Evolutionary conservation across 2,113 vertebrate species (phyloP).

Genomic region (Lanius ludovicianus): DNA sequence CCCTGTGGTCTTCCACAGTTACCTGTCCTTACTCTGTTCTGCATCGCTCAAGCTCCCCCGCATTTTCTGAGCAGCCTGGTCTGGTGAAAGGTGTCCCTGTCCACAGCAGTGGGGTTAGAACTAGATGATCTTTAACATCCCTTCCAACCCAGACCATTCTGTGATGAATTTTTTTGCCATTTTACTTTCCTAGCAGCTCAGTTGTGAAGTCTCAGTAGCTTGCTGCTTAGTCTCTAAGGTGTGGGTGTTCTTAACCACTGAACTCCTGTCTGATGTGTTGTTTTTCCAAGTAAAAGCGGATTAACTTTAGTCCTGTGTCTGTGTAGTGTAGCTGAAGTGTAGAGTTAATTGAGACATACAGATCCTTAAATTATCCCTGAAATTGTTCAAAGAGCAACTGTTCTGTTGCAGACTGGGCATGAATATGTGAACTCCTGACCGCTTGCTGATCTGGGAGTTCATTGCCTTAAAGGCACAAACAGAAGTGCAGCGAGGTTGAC

Average conservation of each 20-base stretch:
- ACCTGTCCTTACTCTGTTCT: not conserved
- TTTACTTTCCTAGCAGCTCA: not conserved
- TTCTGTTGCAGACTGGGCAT: not conserved
- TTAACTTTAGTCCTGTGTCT: not conserved
- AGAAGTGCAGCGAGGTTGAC: not conserved
- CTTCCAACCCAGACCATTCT: not conserved
- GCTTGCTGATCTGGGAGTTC: not conserved
- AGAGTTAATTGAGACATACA: slow-evolving; percentile 44
- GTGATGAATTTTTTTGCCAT: not conserved
- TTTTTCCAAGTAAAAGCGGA: not conserved
- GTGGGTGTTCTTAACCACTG: not conserved
- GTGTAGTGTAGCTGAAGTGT: not conserved
- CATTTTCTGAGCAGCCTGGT: not conserved
- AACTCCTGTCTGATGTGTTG: not conserved
- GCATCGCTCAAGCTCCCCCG: not conserved
- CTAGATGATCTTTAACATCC: not conserved
- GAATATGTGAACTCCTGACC: slow-evolving; percentile 31
- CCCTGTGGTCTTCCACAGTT: not conserved
- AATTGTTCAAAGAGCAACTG: not conserved
- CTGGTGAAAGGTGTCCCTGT: not conserved
- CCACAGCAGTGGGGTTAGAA: not conserved
- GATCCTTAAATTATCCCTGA: slow-evolving; percentile 50
- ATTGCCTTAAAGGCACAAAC: slow-evolving; percentile 20
- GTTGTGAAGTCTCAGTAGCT: not conserved
- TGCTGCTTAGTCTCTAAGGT: not conserved